Base-by-base conservation (phyloP, 2,888 invertebrate species). In the Lycocerus yunnanus region DNA sequence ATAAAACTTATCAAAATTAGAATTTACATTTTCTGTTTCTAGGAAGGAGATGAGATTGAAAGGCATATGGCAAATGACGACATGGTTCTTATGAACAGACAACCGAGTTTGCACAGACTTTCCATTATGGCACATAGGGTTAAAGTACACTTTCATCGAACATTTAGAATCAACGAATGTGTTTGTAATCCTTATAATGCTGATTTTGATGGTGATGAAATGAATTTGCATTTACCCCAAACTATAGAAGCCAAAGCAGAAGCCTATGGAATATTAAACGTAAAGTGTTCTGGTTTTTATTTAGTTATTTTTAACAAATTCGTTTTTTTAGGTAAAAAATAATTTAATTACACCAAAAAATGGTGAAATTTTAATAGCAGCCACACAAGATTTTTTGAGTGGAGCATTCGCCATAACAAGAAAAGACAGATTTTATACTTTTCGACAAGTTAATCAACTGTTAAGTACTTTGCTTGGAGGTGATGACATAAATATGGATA, bases 181-280 rank as follows among this genome's bases (percentile, higher is more conserved):
- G 98, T 95, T 66, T 99, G 99, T 84, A 97, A 97, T 16, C 99
- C 99, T 0, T 99, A 99, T 88, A 99, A 99, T 88, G 99, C 99
- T 0, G 99, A 99, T 89, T 99, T 99, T 88, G 99, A 99, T 87
- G 99, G 99, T 0, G 99, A 99, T 84, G 99, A 99, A 89, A 99
- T 99, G 99, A 99, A 99, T 89, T 90, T 99, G 81, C 99, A 99
- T 88, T 89, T 99, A 79, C 98, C 98, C 3, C 99, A 99, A 88
- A 99, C 99, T 0, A 98, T 99, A 88, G 99, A 99, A 88, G 98
- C 99, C 0, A 91, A 97, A 80, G 99, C 99, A 0, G 99, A 99
- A 88, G 99, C 99, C 0, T 89, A 97, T 1, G 92, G 96, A 76
- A 90, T 43, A 43, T 43, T 43, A 43, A 43, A 43, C 5, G 43